These are phyloP conservation scores for Podilymbus podiceps DNA, from an alignment of 2,113 vertebrate genomes.

Conservation along the genomic window DNA sequence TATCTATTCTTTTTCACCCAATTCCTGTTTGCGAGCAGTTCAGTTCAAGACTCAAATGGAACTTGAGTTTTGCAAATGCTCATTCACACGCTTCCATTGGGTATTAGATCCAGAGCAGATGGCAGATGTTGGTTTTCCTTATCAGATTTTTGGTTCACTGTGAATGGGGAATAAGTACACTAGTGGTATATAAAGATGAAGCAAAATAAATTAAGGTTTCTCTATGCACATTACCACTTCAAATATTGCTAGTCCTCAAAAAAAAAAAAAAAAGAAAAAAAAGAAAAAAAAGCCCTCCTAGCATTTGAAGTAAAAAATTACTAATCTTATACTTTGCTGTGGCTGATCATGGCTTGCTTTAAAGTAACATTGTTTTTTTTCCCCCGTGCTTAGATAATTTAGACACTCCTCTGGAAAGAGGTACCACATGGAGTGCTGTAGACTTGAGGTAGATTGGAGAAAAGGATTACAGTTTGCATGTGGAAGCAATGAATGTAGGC, in stretches of 20 bases:
- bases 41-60: neutral
- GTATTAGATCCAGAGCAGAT: neutral
- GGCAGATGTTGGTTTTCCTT: neutral
- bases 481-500: constrained; percentile 20
- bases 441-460: constrained; percentile 2
- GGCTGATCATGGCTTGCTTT: constrained; percentile 18
- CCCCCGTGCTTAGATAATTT: neutral
- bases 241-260: neutral
- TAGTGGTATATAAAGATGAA: neutral
- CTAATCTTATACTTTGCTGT: neutral
- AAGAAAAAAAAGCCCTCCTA: neutral
- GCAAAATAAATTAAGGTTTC: constrained; percentile 13
- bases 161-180: neutral
- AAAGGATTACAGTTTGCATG: constrained; percentile 27
- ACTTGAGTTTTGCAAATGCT: neutral
- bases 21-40: neutral
- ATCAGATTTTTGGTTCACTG: neutral
- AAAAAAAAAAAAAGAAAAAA: neutral
- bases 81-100: neutral
- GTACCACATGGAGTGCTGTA: neutral
- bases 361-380: constrained; percentile 26
- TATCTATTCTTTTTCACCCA: neutral
- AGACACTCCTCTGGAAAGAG: neutral
- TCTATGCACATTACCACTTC: neutral
- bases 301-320: constrained; percentile 23